Base-by-base conservation (phyloP, 2,113 vertebrate genomes). In the Poeciliopsis retropinna region DNA sequence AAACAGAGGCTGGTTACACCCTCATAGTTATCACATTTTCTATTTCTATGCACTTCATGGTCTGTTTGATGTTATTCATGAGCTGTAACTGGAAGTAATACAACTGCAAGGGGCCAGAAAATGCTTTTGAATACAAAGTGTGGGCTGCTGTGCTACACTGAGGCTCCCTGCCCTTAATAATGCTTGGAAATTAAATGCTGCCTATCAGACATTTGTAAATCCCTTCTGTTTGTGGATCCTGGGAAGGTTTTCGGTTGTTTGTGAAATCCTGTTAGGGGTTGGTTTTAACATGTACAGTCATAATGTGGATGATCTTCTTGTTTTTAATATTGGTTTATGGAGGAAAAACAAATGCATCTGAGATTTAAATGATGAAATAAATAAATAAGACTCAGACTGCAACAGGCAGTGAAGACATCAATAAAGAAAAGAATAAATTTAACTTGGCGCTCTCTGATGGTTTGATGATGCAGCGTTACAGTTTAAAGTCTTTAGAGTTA, bases 51-150 rank as follows among this genome's bases (percentile, higher is more conserved):
- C 87, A 85, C 82, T 91, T 89, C 89, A 90, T 87, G 92, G 78
- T 92, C 87, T 87, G 88, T 94, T 93, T 94, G 90, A 92, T 92
- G 92, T 90, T 91, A 89, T 92, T 93, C 91, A 91, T 91, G 91
- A 94, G 92, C 88, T 85, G 82, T 90, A 91, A 88, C 87, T 84
- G 91, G 92, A 92, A 90, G 90, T 91, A 91, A 90, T 93, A 87
- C 87, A 90, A 85, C 90, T 80, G 89, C 88, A 90, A 82, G 88
- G 83, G 87, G 86, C 81, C 85, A 82, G 83, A 81, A 87, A 85
- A 82, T 57, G 80, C 68, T 69, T 81, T 71, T 91, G 92, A 93
- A 93, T 92, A 90, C 83, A 83, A 90, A 92, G 85, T 87, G 62
- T 57, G 70, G 67, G 72, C 82, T 80, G 72, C 79, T 69, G 78